A percentile compares a stretch with the other conserved stretches of the same genome.
Evolutionary conservation across 2,888 invertebrate species (phyloP).

Genomic region (Lasioglossum villosulum): DNA sequence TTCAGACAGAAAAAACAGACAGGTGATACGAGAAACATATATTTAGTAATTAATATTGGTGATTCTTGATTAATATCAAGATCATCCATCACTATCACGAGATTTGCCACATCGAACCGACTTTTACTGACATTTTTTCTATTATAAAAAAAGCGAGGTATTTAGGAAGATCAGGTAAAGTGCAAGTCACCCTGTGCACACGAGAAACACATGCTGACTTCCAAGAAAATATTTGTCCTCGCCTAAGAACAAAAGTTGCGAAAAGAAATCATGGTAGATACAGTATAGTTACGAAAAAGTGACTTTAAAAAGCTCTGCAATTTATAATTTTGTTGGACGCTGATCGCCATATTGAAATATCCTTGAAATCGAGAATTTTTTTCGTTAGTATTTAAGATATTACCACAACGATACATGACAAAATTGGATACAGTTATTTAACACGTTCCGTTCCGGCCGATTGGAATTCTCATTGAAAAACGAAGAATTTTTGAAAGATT

Average conservation of each 20-base stretch:
- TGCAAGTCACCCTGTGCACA: neutral
- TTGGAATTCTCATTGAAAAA: too few relatives aligned
- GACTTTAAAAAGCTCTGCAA: neutral
- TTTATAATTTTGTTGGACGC: slow-evolving; percentile 39
- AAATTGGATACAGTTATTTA: neutral
- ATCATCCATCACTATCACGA: neutral
- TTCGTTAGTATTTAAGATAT: neutral
- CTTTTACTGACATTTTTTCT: neutral
- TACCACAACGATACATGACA: neutral
- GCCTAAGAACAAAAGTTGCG: neutral
- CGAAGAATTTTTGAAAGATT: too few relatives aligned
- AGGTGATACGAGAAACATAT: too few relatives aligned
- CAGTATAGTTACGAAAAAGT: neutral
- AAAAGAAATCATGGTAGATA: neutral
- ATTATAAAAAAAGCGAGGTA: neutral
- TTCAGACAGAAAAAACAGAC: too few relatives aligned
- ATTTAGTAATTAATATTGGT: neutral
- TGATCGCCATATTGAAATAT: slow-evolving; percentile 43
- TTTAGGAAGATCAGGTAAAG: neutral
- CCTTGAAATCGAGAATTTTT: slow-evolving; percentile 3
- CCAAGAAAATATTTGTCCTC: neutral
- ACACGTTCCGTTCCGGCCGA: too few relatives aligned
- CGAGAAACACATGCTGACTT: neutral
- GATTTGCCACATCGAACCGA: neutral
- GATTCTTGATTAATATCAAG: neutral